Evolutionary conservation across 2,888 invertebrate species (phyloP).

Genomic region (Zaprionus bogoriensis): DNA sequence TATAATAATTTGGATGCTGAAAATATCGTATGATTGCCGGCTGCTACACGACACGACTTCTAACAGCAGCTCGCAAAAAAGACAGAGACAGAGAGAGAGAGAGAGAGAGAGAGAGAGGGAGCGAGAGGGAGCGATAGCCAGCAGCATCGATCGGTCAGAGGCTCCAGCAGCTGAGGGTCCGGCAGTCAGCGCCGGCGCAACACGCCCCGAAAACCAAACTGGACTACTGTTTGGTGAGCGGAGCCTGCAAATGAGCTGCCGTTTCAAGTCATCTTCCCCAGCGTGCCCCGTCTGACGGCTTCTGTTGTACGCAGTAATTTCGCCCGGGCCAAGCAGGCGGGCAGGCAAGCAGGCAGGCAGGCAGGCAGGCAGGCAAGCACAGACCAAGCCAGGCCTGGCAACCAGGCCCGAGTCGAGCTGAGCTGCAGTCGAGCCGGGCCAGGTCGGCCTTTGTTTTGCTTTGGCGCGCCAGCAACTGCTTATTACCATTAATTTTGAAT

Average conservation of each 20-base stretch:
- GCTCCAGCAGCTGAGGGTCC: slow-evolving; percentile 20
- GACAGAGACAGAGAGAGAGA: slow-evolving; percentile 12
- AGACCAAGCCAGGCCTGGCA: slow-evolving; percentile 30
- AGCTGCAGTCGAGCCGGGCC: slow-evolving; percentile 21
- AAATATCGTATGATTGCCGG: slow-evolving; percentile 80
- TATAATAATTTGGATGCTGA: slow-evolving; percentile 81
- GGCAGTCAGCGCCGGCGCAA: slow-evolving; percentile 60
- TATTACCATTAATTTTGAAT: slow-evolving; percentile 83
- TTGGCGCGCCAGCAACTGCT: slow-evolving; percentile 79
- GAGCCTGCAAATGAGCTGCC: slow-evolving; percentile 64
- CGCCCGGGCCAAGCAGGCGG: slow-evolving; percentile 51
- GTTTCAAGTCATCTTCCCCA: slow-evolving; percentile 22
- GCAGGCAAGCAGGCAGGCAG: not conserved
- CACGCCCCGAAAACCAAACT: slow-evolving; percentile 54
- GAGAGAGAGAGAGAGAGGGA: slow-evolving; percentile 8
- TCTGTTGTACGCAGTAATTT: slow-evolving; percentile 84
- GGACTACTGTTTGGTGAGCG: slow-evolving; percentile 71
- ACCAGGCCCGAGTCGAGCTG: slow-evolving; percentile 13
- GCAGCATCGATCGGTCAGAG: slow-evolving; percentile 54
- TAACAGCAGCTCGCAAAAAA: slow-evolving; percentile 49
- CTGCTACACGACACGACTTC: slow-evolving; percentile 58
- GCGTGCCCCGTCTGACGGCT: slow-evolving; percentile 79
- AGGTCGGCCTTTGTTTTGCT: slow-evolving; percentile 60
- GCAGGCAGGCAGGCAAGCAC: slow-evolving; percentile 3
- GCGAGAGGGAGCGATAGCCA: slow-evolving; percentile 24